A percentile compares a stretch with the other conserved stretches of the same genome.
phyloP scores from a whole-genome alignment of 2,797 vertebrate species.

The Cossypha caffra region DNA sequence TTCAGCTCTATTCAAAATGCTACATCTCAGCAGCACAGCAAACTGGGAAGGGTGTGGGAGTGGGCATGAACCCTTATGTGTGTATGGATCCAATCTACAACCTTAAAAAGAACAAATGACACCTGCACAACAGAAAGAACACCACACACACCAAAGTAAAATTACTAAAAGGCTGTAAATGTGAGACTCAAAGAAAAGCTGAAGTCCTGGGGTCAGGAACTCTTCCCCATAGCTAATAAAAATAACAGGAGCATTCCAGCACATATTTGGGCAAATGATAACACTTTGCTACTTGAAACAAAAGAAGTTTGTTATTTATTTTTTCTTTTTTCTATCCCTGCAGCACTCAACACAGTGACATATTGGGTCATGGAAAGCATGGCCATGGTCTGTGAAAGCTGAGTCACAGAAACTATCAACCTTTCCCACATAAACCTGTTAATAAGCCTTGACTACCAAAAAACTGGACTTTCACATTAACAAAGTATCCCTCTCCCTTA shows the following conservation, averaged over 20 bases:
- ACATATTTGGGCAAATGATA: background rate
- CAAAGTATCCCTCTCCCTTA: background rate
- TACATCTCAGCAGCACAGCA: conserved; percentile 10
- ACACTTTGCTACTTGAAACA: background rate
- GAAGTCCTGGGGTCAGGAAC: background rate
- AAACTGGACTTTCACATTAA: background rate
- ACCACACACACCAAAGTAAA: background rate
- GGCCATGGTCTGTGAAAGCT: background rate
- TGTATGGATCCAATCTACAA: conserved; percentile 4
- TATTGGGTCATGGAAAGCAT: background rate
- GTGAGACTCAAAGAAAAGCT: background rate
- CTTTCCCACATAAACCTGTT: background rate
- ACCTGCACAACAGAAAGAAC: background rate
- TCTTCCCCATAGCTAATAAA: background rate
- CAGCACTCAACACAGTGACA: background rate
- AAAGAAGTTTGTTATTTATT: background rate
- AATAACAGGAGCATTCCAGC: background rate
- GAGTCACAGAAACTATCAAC: background rate
- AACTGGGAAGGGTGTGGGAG: conserved; percentile 3
- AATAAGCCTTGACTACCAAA: background rate
- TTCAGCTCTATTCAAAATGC: conserved; percentile 32
- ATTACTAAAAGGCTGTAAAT: background rate
- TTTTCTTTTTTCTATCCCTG: background rate
- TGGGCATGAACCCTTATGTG: background rate
- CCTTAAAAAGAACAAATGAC: conserved; percentile 10